Conservation (phyloP, 2,113 vertebrate species). For the Trogon melanurus region DNA sequence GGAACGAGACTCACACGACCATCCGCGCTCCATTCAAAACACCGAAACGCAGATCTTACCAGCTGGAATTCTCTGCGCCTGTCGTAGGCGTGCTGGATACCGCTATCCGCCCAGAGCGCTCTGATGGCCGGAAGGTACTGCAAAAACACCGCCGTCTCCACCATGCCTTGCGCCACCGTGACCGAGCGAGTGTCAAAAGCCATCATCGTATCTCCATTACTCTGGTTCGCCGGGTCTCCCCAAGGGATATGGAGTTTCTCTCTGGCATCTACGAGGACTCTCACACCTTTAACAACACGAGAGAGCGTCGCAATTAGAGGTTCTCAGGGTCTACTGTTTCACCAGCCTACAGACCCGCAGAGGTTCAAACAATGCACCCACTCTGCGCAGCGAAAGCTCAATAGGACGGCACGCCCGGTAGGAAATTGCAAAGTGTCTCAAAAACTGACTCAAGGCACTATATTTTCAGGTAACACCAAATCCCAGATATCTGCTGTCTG, state of each 20-base stretch:
- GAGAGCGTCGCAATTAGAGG: background rate
- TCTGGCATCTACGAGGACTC: slow-evolving; percentile 94
- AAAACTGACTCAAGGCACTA: background rate
- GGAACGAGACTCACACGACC: background rate
- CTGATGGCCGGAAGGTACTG: slow-evolving; percentile 85
- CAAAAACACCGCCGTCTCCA: slow-evolving; percentile 86
- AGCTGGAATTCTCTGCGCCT: slow-evolving; percentile 95
- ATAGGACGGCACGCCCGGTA: rapidly evolving
- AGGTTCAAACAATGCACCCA: background rate
- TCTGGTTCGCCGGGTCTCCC: slow-evolving; percentile 89
- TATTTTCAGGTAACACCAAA: background rate
- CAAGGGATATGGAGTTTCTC: slow-evolving; percentile 98
- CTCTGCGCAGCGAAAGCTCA: background rate
- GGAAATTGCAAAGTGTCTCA: background rate
- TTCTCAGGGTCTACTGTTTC: slow-evolving; percentile 43
- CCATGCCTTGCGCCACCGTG: slow-evolving; percentile 84
- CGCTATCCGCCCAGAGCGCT: slow-evolving; percentile 89
- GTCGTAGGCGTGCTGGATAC: slow-evolving; percentile 95
- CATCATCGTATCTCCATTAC: slow-evolving; percentile 88
- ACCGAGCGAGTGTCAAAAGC: slow-evolving; percentile 89
- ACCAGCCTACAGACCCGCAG: background rate
- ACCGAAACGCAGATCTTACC: slow-evolving; percentile 78
- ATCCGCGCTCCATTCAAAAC: rapidly evolving
- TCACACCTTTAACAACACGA: slow-evolving; percentile 80
- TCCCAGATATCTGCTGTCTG: background rate